Evolutionary conservation across 2,797 vertebrate species (phyloP).

Genomic region (Lophotriccus pileatus): DNA sequence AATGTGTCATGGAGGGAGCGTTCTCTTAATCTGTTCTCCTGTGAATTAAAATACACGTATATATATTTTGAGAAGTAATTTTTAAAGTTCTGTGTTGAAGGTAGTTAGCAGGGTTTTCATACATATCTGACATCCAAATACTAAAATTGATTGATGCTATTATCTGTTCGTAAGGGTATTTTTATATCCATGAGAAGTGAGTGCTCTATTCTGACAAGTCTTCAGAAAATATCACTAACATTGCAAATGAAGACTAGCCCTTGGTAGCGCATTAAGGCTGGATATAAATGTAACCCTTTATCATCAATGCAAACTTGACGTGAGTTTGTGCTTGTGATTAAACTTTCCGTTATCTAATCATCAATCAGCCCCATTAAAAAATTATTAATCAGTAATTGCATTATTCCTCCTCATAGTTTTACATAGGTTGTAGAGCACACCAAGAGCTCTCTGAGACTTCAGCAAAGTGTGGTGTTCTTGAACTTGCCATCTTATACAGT

Average conservation of each 20-base stretch:
- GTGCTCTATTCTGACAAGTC: conserved; percentile 49
- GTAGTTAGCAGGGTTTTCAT: conserved; percentile 45
- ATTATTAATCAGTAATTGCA: background rate
- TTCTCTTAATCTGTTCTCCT: conserved; percentile 77
- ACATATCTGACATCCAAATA: conserved; percentile 58
- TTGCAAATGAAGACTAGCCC: conserved; percentile 30
- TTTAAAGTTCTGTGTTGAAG: conserved; percentile 37
- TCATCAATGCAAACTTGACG: conserved; percentile 39
- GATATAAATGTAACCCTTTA: background rate
- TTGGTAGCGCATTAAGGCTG: background rate
- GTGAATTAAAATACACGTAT: conserved; percentile 66
- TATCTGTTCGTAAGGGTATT: conserved; percentile 59
- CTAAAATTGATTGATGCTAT: conserved; percentile 67
- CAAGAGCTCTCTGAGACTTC: background rate
- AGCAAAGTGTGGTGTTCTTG: background rate
- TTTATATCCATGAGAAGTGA: conserved; percentile 44
- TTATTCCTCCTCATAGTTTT: background rate
- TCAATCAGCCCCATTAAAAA: background rate
- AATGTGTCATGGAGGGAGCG: conserved; percentile 41
- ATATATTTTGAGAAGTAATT: conserved; percentile 51
- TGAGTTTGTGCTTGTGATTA: conserved; percentile 29
- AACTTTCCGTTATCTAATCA: conserved; percentile 44
- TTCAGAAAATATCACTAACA: conserved; percentile 38
- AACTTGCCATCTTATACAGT: background rate
- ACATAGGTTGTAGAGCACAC: background rate